These are phyloP conservation scores for Sitobion miscanthi DNA, from an alignment of 1,140 invertebrate genomes.

Conservation along the genomic window DNA sequence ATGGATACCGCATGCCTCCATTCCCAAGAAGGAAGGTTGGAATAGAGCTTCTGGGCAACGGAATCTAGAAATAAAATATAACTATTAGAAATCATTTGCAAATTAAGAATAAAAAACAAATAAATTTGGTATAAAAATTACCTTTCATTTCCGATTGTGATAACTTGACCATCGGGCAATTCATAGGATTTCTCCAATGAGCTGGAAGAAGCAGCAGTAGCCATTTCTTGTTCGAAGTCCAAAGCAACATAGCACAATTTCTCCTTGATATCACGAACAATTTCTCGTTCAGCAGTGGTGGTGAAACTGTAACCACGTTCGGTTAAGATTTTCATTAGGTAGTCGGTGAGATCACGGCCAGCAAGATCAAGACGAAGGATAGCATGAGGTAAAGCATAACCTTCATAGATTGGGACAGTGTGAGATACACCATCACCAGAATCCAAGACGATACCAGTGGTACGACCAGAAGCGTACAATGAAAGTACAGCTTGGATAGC, in stretches of 20 bases:
- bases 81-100: constrained; percentile 52
- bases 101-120: not conserved
- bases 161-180: constrained; percentile 93
- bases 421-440: constrained; percentile 94
- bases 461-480: constrained; percentile 91
- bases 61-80: constrained; percentile 89
- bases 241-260: constrained; percentile 90
- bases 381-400: constrained; percentile 77
- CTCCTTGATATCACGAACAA: constrained; percentile 94
- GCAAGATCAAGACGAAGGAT: constrained; percentile 90
- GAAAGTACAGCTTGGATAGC: constrained; percentile 92
- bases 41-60: constrained; percentile 96
- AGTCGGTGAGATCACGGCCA: constrained; percentile 93
- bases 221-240: constrained; percentile 95
- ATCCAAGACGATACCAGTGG: constrained; percentile 92
- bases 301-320: constrained; percentile 97
- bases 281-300: constrained; percentile 94
- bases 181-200: constrained; percentile 94
- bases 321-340: constrained; percentile 95
- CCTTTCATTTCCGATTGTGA: constrained; percentile 71
- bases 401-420: constrained; percentile 94
- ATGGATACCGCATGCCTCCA: constrained; percentile 94
- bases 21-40: constrained; percentile 93
- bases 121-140: not conserved
- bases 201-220: constrained; percentile 87